Conservation (phyloP, 2,888 invertebrate species). For the Papilio demoleus region DNA sequence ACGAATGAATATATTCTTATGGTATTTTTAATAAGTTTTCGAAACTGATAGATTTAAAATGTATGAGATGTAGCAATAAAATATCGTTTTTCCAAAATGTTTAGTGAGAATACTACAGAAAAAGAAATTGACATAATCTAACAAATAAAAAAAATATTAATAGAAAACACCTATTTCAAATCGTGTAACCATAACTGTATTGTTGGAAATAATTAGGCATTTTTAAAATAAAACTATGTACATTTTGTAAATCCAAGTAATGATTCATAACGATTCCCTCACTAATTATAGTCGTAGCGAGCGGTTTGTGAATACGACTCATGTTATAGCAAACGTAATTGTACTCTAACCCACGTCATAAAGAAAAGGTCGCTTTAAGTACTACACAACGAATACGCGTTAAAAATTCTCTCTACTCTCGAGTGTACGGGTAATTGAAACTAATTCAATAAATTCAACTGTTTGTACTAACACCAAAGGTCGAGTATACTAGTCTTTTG, state of each 20-base stretch:
- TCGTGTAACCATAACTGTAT: too few species aligned
- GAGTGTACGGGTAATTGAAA: neutral
- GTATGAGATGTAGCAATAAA: neutral
- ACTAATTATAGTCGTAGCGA: too few species aligned
- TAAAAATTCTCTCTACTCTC: neutral
- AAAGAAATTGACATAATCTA: too few species aligned
- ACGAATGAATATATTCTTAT: slow-evolving; percentile 3
- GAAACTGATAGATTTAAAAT: neutral
- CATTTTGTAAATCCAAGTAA: too few species aligned
- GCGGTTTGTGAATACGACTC: neutral
- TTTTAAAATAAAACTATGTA: too few species aligned
- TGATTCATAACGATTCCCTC: too few species aligned
- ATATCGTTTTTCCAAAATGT: neutral
- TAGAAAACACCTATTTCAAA: too few species aligned
- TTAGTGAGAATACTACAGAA: too few species aligned
- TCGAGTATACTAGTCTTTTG: too few species aligned
- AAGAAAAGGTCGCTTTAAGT: slow-evolving; percentile 1
- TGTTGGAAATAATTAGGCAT: too few species aligned
- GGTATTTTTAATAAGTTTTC: neutral
- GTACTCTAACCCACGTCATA: neutral
- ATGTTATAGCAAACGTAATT: neutral
- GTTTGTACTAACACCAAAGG: too few species aligned
- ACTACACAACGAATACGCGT: neutral
- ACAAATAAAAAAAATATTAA: too few species aligned
- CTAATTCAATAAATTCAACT: neutral